Conservation (phyloP, 2,113 vertebrate genomes). For the Macaca fascicularis region DNA sequence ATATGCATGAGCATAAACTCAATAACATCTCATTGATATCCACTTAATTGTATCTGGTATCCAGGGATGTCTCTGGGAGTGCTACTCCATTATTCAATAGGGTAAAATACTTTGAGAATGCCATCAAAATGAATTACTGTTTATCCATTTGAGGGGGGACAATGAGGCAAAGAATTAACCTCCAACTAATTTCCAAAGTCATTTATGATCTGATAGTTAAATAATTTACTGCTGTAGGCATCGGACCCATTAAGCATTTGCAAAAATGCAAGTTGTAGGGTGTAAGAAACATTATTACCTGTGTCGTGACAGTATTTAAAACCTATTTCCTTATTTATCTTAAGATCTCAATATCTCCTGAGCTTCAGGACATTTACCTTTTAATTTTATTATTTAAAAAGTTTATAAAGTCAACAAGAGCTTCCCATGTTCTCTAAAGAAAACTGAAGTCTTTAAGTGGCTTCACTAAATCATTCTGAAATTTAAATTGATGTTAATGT, state of each 20-base stretch:
- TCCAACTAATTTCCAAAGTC: conserved; percentile 84
- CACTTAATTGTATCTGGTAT: conserved; percentile 77
- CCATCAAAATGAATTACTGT: conserved; percentile 83
- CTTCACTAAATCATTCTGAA: not conserved
- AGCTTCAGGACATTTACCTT: not conserved
- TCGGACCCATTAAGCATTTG: conserved; percentile 50
- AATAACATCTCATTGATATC: conserved; percentile 79
- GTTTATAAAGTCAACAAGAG: not conserved
- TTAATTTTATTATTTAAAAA: conserved; percentile 47
- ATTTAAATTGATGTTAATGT: not conserved
- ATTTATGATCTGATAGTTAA: conserved; percentile 77
- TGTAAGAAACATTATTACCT: conserved; percentile 7
- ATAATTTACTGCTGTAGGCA: conserved; percentile 56
- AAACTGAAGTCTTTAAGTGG: not conserved
- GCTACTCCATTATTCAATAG: conserved; percentile 78
- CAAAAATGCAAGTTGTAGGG: conserved; percentile 50
- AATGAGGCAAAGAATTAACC: conserved; percentile 85
- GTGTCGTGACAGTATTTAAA: conserved; percentile 23
- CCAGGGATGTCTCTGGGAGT: conserved; percentile 74
- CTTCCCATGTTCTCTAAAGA: not conserved
- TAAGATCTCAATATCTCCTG: not conserved
- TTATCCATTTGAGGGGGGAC: conserved; percentile 73
- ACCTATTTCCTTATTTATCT: not conserved
- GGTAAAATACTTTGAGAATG: conserved; percentile 76
- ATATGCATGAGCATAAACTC: conserved; percentile 73